Base-by-base conservation (phyloP, 92 coral and sea anemone species). In the Pocillopora meandrina region DNA sequence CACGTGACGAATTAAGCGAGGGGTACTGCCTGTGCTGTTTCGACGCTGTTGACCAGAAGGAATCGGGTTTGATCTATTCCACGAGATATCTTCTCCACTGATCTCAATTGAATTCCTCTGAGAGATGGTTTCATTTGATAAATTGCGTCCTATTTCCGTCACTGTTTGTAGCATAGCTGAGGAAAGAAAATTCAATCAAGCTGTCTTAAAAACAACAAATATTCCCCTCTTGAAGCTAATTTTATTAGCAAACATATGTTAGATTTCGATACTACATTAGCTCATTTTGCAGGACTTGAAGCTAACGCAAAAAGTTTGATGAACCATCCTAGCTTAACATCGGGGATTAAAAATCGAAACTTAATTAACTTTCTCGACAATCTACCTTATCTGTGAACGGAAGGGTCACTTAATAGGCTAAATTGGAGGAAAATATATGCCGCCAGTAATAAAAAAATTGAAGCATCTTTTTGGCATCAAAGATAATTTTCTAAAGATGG, bases 1-100 rank as follows among this genome's bases (percentile, higher is more conserved):
- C 23, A 58, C 60, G 49, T 71, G 85, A 12, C 77, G 85, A n/a
- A 81, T 58, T 57, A 81, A 69, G 13, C 77, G 85, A 58, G 85
- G 85, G 9, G 85, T 71, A 20, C 70, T 61, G 12, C 85, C 85
- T n/a, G 85, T 70, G 71, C 85, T 81, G 76, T 81, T 81, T 57
- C 85, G 67, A 13, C 85, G 75, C 16, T 81, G 77, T 6, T 81
- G 85, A 42, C 62, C 67, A 19, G n/a, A 34, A 19, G 21, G 9
- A 13, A 9, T 52, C 20, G 35, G 8, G 42, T 23, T 59, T 7
- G 65, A 14, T 10, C 5, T 35, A 67, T 67, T 57, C 76, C 76
- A 34, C 3, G 82, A 12, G 31, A 14, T 68, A 57, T 68, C 42
- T 19, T 69, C 76, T 33, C 67, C 76, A 19, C 19, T 61, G 20